Evolutionary conservation across 2,888 invertebrate genomes (phyloP), one percentile per base, ranked within the genome.

Genomic region (Panopea generosa): DNA sequence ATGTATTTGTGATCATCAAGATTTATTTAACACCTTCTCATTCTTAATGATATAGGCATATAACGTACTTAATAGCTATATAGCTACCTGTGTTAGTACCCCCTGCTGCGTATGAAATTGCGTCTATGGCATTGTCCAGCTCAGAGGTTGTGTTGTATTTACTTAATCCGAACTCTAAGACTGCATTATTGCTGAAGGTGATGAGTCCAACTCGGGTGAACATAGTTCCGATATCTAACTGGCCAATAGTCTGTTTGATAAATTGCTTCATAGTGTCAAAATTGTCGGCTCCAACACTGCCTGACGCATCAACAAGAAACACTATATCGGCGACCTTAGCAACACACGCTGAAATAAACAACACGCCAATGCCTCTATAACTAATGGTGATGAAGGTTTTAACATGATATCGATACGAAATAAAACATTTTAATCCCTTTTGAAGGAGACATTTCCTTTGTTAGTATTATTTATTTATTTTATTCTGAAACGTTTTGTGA

Each of bases 31-130:
- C n/a, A n/a, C n/a, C n/a, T n/a, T n/a, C n/a, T n/a, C n/a, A n/a
- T n/a, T n/a, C n/a, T n/a, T n/a, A n/a, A n/a, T n/a, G n/a, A n/a
- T n/a, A n/a, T n/a, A n/a, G n/a, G n/a, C n/a, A n/a, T n/a, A n/a
- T n/a, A n/a, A n/a, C n/a, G n/a, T n/a, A n/a, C n/a, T n/a, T n/a
- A 33, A 33, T 33, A 33, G 4, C 4, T 33, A 33, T 33, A 7
- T 33, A 49, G 33, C 33, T 70, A 80, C 80, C 80, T 29, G 80
- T 80, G 24, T 80, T 69, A 9, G 80, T 80, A 9, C 76, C 76
- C 6, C 76, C 80, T 26, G 62, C 52, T 14, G 63, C 50, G 53
- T 65, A 75, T 2, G 47, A 24, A 26, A 79, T 49, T 16, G 18
- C 29, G 24, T 79, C 72, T 18, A 79, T 40, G 3, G 80, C 80